Evolutionary conservation across 2,888 invertebrate genomes (phyloP), one percentile per base, ranked within the genome.

Genomic region (Cataglyphis albicans): DNA sequence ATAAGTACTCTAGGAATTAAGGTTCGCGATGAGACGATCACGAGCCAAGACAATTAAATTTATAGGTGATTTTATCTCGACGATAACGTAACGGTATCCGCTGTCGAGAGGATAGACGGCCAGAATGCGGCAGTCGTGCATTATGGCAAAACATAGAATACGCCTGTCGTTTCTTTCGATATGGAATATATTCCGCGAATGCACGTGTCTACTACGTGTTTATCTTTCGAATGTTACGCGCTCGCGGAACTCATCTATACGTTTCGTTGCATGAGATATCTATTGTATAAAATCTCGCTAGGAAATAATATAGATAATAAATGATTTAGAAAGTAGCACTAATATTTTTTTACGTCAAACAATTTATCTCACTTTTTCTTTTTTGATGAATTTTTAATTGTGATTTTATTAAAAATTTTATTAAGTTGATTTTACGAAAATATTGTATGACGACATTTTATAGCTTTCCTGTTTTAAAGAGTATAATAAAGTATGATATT

Each of bases 41-140:
- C 59, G 70, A 55, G 29, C 15, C 29, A 32, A 59, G 78, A 73
- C 78, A 73, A 80, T 80, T 73, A 59, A 59, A 59, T 73, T 80
- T 80, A 80, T 80, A 59, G 44, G 73, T 73, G 59, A 44, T 72
- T 32, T 32, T 32, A 32, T 32, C 35, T n/a, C 73, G 78, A 18
- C 21, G 32, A 78, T 78, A 78, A 72, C 9, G 35, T 72, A 80
- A 80, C 59, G 78, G 59, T 80, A 80, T 68, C 10, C 70, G 59
- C 44, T 29, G 78, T 35, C 25, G 48, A 38, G 76, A 68, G 38
- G 75, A 68, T 75, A 44, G 32, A 10, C 48, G 18, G 32, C 32
- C 35, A 75, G 38, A 29, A 55, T 65, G 67, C 38, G 52, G 41
- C 57, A 68, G 57, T 15, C 29, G 68, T 76, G 72, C 76, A 68